Evolutionary conservation across 1,140 invertebrate genomes (phyloP), one percentile per base, ranked within the genome.

Genomic region (Micrasema longulum): DNA sequence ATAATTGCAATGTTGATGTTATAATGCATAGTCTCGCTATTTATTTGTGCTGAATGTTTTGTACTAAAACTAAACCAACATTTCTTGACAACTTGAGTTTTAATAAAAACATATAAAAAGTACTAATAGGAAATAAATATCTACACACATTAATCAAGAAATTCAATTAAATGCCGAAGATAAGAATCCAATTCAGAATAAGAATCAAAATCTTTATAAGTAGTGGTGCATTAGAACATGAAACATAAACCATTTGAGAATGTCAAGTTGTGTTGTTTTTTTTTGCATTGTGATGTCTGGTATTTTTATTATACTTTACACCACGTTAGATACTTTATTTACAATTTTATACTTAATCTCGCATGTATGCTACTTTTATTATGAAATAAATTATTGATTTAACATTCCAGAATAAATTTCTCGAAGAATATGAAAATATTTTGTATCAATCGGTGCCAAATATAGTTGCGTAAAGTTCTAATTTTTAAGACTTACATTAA

Each of bases 1-100:
- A 86, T 92, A 76, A 86, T 91, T 80, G 87, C 87, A 78, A 89
- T 89, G 80, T 81, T 89, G 73, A 80, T 86, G 72, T 79, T 86
- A 76, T 87, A 83, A 48, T 14, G 41, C 26, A 22, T 52, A 52
- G 18, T 23, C 22, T 11, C 5, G 55, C 55, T 60, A 12, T 38
- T 23, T 60, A 16, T 41, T 38, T 60, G 18, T 60, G 52, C 26
- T 55, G 26, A 55, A 55, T 55, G 55, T 60, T 52, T 60, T 60
- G 36, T 60, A 38, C 36, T 60, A 60, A 60, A 60, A 20, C 10
- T 18, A 20, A 60, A 41, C 55, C 36, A 41, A 60, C 36, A 60
- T 60, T 41, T 60, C 41, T 0, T 11, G 18, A 60, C 50, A 53
- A 10, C 2, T 2, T 20, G 10, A 48, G 7, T 31, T n/a, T n/a